These are phyloP conservation scores for Callinectes sapidus DNA, from an alignment of 2,888 invertebrate genomes.

Conservation along the genomic window DNA sequence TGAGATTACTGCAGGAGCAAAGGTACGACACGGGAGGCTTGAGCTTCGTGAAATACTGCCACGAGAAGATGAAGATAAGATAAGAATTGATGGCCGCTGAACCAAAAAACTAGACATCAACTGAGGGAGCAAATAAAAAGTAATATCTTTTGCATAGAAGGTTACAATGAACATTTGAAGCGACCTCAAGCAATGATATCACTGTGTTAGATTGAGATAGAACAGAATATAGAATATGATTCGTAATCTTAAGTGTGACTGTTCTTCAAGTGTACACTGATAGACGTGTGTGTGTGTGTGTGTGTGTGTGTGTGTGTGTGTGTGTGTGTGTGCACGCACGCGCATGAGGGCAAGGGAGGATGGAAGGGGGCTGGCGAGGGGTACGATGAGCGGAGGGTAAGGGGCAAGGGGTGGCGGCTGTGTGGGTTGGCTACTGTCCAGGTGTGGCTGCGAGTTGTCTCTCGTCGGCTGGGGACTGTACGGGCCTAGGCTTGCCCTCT, in stretches of 20 bases:
- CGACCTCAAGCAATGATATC: not conserved
- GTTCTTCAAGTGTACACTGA: not conserved
- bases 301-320: constrained; percentile 15
- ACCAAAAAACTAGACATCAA: not conserved
- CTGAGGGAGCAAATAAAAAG: not conserved
- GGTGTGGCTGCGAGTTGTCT: constrained; percentile 44
- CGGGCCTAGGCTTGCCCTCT: constrained; percentile 34
- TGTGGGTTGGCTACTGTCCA: constrained; percentile 46
- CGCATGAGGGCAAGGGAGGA: not conserved
- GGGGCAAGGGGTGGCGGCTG: constrained; percentile 18
- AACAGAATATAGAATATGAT: not conserved
- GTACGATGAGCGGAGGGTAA: not conserved
- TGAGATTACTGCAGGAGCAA: constrained; percentile 13
- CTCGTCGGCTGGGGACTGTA: constrained; percentile 38
- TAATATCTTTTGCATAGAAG: not conserved
- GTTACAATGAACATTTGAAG: not conserved
- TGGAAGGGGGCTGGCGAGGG: not conserved
- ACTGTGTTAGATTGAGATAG: not conserved
- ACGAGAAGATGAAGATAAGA: not conserved
- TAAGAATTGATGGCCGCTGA: not conserved
- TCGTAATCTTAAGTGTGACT: not conserved
- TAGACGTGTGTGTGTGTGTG: constrained; percentile 4
- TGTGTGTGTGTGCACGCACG: constrained; percentile 2
- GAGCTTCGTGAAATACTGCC: constrained; percentile 21
- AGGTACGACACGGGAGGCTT: constrained; percentile 16